Evolutionary conservation across 2,797 vertebrate genomes (phyloP), one percentile per base, ranked within the genome.

Genomic region (Cercopithecus diana): DNA sequence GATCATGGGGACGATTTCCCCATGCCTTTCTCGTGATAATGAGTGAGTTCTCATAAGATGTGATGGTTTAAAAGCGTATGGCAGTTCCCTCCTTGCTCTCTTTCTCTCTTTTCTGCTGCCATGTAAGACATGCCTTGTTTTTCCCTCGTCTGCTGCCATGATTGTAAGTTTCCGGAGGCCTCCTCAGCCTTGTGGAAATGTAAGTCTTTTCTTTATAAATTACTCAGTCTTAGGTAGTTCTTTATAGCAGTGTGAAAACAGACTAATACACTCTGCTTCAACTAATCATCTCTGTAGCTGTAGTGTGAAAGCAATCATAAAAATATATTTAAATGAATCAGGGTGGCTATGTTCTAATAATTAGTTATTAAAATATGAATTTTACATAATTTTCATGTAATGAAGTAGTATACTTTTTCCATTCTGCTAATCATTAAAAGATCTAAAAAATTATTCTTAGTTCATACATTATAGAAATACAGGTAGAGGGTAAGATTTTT

Each of bases 331-430:
- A 43, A 86, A 75, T 50, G 15, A 92, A 76, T 45, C 30, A 28
- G 1, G 9, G 28, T 48, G 6, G 4, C 4, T 82, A 5, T n/a
- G 12, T 39, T 75, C 52, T 41, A 57, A 28, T 45, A 39, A 75
- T 90, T 64, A 50, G 83, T 79, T 75, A 41, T 5, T 83, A 43
- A 83, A 83, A 83, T 67, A 80, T 90, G 4, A 75, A 58, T 64
- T 70, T 89, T 6, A 64, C 77, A 7, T 36, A 41, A 61, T 83
- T 48, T 39, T 55, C n/a, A 20, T 70, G 10, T 61, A 73, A n/a
- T 41, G 2, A 79, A 39, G 39, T 86, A 79, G 5, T 26, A 24
- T 58, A 45, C 1, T 11, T 73, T 28, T 79, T 88, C 2, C 7
- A 52, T 57, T 79, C 50, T 33, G 33, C 72, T 26, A 72, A 4